Conservation (phyloP, 2,888 invertebrate species). For the Cecidostiba fungosa region DNA sequence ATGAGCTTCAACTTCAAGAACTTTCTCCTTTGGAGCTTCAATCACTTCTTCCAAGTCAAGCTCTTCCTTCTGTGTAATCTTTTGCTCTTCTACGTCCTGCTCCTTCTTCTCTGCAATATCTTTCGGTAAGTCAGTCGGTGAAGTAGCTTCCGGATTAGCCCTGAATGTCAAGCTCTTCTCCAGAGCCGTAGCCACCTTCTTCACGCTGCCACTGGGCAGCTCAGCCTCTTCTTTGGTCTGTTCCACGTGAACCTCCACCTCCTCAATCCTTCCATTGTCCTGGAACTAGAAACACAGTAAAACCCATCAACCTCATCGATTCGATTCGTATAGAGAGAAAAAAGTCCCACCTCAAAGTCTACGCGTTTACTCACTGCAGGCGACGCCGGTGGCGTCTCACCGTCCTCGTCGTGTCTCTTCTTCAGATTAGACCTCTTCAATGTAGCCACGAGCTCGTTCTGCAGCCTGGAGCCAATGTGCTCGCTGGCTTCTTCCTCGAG, state of each 20-base stretch:
- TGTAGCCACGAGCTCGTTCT: conserved; percentile 88
- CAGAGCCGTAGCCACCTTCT: conserved; percentile 75
- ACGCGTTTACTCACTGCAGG: conserved; percentile 45
- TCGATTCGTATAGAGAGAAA: not conserved
- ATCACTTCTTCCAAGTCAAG: not conserved
- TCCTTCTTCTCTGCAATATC: not conserved
- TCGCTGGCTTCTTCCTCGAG: conserved; percentile 71
- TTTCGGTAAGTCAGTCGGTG: not conserved
- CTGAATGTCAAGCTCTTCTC: conserved; percentile 77
- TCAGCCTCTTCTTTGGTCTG: conserved; percentile 15
- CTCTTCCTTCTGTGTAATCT: not conserved
- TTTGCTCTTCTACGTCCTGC: not conserved
- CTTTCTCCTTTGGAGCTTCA: not conserved
- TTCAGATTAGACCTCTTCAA: conserved; percentile 89
- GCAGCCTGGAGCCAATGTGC: conserved; percentile 85
- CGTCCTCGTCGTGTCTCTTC: conserved; percentile 83
- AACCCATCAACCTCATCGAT: too few relatives aligned
- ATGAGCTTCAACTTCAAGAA: not conserved
- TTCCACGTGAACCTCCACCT: not conserved
- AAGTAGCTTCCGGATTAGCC: conserved; percentile 55
- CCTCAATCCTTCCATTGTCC: conserved; percentile 14
- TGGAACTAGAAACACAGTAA: conserved; percentile 4
- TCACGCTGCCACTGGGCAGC: conserved; percentile 73
- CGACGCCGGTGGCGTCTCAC: not conserved
- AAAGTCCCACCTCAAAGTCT: not conserved